These are phyloP conservation scores for Bombus affinis DNA, from an alignment of 1,140 invertebrate genomes.

Conservation along the genomic window DNA sequence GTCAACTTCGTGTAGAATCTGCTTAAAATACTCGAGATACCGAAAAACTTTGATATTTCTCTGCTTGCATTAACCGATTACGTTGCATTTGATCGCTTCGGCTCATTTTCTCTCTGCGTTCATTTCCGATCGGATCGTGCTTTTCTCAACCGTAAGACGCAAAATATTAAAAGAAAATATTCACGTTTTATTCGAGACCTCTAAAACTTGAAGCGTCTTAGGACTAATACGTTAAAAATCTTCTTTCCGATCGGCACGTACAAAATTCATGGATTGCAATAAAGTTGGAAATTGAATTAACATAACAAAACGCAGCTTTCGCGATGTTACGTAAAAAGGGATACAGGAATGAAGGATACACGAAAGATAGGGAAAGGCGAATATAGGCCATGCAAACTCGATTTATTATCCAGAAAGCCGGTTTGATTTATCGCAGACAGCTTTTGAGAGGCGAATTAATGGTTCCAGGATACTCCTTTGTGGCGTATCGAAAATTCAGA, in stretches of 20 bases:
- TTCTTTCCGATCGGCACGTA: no score
- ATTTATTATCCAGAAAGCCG: conserved; percentile 33
- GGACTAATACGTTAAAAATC: no score
- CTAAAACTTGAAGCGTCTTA: no score
- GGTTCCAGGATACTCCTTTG: background rate
- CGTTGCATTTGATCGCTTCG: background rate
- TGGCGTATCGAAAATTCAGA: background rate
- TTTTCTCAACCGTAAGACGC: no score
- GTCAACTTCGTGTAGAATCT: background rate
- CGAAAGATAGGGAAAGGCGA: background rate
- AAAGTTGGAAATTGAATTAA: background rate
- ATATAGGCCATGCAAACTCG: conserved; percentile 24
- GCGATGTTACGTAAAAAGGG: background rate
- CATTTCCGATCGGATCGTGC: background rate
- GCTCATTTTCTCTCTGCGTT: no score
- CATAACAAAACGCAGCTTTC: background rate
- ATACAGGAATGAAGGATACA: background rate
- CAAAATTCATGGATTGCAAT: no score
- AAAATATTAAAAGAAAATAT: no score
- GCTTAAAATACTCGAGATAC: conserved; percentile 11
- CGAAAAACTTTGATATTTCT: background rate
- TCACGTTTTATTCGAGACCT: no score
- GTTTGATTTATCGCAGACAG: conserved; percentile 22
- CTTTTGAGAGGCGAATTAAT: conserved; percentile 35
- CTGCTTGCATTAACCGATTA: background rate